phyloP scores from a whole-genome alignment of 2,113 vertebrate genomes.

The Myotis lucifugus region DNA sequence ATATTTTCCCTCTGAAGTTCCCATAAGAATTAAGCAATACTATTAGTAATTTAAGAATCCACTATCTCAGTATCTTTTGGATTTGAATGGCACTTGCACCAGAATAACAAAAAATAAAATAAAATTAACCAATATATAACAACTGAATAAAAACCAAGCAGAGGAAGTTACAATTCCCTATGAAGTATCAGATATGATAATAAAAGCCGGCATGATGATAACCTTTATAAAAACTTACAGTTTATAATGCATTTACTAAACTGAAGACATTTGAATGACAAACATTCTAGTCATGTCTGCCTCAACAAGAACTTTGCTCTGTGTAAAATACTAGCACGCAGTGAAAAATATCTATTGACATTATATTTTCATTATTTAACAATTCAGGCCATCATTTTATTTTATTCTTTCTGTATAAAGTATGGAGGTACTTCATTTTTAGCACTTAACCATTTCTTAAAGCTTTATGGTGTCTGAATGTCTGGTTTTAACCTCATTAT shows the following conservation, averaged over 20 bases:
- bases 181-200: constrained; percentile 21
- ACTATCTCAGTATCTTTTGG: background rate
- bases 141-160: constrained; percentile 5
- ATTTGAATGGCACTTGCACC: background rate
- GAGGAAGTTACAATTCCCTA: constrained; percentile 31
- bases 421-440: background rate
- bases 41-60: background rate
- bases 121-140: background rate
- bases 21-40: background rate
- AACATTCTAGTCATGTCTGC: background rate
- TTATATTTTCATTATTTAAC: constrained; percentile 26
- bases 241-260: background rate
- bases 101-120: background rate
- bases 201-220: background rate
- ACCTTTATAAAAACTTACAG: background rate
- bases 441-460: constrained; percentile 28
- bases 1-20: constrained; percentile 33
- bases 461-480: background rate
- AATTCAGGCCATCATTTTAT: background rate
- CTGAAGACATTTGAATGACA: background rate
- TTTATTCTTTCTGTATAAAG: constrained; percentile 33
- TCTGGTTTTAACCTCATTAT: constrained; percentile 44
- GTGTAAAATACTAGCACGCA: background rate
- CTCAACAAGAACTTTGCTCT: background rate
- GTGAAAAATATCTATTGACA: background rate